Base-by-base conservation (phyloP, 1,140 invertebrate genomes). In the Dermatophagoides farinae region DNA sequence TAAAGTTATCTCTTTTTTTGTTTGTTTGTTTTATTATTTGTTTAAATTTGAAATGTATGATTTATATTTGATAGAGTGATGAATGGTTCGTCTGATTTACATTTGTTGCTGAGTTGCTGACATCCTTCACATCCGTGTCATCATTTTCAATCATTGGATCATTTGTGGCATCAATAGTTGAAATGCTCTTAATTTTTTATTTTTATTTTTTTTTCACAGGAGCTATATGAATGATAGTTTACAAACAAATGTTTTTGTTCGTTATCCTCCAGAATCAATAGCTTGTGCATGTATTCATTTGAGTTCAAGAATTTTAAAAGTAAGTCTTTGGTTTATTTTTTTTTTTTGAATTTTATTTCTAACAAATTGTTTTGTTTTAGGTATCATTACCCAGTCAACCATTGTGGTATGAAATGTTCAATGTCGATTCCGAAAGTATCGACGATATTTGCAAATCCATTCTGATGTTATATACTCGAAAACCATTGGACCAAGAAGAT, bases 151-250 rank as follows among this genome's bases (percentile, higher is more conserved):
- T 44, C 43, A 44, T 44, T 10, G 43, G 14, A 20, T 44, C 43
- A 44, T 44, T 20, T 5, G 10, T 44, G 43, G 43, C 2, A 10
- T 10, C 43, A 20, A 44, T 20, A 44, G 2, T 20, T 16, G 10
- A 20, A 44, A 16, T 44, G 6, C 5, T 44, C 14, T 10, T 44
- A 44, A 50, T 50, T 50, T 50, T 5, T 20, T 20, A 20, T 50
- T 50, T 20, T 10, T 60, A 25, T 64, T 61, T 68, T 65, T 65
- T 65, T 22, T 68, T 47, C 65, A 25, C 67, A 83, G 81, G 82
- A 97, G 97, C 72, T 98, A 97, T 71, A 97, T 98, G 93, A 98
- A 98, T 74, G 96, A 99, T 74, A 90, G 92, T 12, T 75, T 99
- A 22, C 75, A 92, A 39, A 96, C 92, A 0, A 88, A 97, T 73